Percentiles rank a stretch among this genome's conserved stretches.
phyloP scores from a whole-genome alignment of 2,113 vertebrate genomes.

The Ondatra zibethicus region DNA sequence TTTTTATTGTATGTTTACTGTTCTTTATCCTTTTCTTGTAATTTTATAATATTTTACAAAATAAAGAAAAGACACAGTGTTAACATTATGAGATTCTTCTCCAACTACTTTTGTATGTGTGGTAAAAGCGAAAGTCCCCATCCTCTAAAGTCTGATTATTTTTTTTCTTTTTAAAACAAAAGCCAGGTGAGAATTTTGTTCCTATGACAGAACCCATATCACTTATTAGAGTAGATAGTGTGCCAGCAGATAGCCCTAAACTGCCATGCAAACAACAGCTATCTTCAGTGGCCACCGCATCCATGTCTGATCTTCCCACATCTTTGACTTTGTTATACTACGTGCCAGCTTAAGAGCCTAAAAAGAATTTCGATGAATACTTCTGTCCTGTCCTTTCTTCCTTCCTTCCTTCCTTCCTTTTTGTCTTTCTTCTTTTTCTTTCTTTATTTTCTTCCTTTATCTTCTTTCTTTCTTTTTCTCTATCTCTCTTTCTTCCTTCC shows the following conservation, averaged over 20 bases:
- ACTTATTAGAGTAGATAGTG: background rate
- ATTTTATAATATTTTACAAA: constrained; percentile 33
- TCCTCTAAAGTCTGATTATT: background rate
- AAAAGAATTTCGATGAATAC: background rate
- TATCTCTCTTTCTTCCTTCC: rapidly evolving
- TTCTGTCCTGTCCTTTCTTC: background rate
- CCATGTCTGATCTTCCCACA: background rate
- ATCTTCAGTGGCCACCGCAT: background rate
- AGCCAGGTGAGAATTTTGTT: background rate
- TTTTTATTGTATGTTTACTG: background rate
- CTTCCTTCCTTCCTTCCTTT: background rate
- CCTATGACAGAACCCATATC: background rate
- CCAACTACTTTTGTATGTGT: background rate
- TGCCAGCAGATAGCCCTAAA: background rate
- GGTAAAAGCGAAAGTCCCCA: background rate
- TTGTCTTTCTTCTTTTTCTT: background rate
- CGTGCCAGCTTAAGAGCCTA: background rate
- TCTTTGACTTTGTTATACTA: background rate
- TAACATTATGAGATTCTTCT: background rate
- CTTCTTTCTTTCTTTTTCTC: rapidly evolving
- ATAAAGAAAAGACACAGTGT: background rate
- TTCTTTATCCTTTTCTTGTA: background rate
- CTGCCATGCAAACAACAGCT: background rate
- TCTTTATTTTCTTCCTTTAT: background rate
- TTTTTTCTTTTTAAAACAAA: background rate